phyloP scores from a whole-genome alignment of 2,888 invertebrate species.

The Exocentrus adspersus region DNA sequence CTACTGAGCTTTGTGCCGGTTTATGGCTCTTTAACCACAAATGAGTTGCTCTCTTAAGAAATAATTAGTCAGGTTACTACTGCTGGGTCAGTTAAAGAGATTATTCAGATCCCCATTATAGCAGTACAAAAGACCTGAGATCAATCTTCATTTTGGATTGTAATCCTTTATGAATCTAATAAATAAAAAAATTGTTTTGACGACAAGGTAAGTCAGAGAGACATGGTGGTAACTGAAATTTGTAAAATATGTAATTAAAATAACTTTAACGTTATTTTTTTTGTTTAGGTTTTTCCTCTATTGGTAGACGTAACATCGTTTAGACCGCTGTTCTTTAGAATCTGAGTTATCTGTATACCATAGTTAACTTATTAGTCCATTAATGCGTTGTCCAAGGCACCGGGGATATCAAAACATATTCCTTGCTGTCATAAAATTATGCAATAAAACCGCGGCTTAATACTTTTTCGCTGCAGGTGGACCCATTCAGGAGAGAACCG shows the following conservation, averaged over 20 bases:
- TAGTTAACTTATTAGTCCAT: neutral
- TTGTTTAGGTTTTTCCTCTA: no score
- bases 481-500: slow-evolving; percentile 6
- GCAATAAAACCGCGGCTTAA: slow-evolving; percentile 13
- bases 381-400: neutral
- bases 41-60: slow-evolving; percentile 13
- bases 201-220: no score
- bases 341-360: neutral
- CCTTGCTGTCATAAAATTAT: slow-evolving; percentile 9
- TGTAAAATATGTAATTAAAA: no score
- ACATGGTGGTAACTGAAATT: no score
- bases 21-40: slow-evolving; percentile 23
- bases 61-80: slow-evolving; percentile 24
- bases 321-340: no score
- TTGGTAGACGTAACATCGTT: no score
- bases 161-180: no score
- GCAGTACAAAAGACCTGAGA: no score
- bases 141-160: no score
- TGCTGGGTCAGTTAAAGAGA: neutral
- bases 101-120: slow-evolving; percentile 5
- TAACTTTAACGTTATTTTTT: no score
- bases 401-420: neutral
- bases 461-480: slow-evolving; percentile 12
- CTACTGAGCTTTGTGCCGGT: slow-evolving; percentile 23
- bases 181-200: no score